Evolutionary conservation across 2,797 vertebrate genomes (phyloP).

Genomic region (Telmatherina bonti): DNA sequence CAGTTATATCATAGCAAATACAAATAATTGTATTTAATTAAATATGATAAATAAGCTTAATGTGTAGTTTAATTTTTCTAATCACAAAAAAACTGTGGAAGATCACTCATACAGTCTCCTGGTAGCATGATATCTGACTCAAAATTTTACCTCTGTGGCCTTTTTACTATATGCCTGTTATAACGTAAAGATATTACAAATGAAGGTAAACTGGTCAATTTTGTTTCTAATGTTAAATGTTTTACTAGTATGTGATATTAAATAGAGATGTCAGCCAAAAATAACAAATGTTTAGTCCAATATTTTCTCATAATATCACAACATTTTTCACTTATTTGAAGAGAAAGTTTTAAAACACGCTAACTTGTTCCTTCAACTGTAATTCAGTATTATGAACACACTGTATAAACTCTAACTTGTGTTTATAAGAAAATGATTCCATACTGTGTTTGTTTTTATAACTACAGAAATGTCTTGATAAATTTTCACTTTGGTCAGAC

Average conservation of each 20-base stretch:
- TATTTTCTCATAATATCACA: background rate
- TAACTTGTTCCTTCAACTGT: background rate
- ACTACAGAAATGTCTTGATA: background rate
- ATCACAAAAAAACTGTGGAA: background rate
- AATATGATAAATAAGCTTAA: too few species aligned
- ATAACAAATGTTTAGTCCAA: background rate
- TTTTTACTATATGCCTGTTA: slow-evolving; percentile 20
- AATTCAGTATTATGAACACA: background rate
- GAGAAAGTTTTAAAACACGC: background rate
- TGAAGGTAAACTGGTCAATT: background rate
- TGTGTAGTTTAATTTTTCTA: background rate
- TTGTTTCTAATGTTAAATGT: background rate
- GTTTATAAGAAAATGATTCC: background rate
- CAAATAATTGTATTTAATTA: background rate
- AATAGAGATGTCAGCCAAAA: background rate
- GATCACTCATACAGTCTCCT: background rate
- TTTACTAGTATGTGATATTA: background rate
- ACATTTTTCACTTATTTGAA: background rate
- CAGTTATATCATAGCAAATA: background rate
- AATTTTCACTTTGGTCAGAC: background rate
- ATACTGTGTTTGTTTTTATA: background rate
- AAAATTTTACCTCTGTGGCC: slow-evolving; percentile 33
- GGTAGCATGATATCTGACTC: background rate
- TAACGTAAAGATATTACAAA: background rate
- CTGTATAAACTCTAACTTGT: background rate